Evolutionary conservation across 2,113 vertebrate genomes (phyloP).

Genomic region (Archocentrus centrarchus): DNA sequence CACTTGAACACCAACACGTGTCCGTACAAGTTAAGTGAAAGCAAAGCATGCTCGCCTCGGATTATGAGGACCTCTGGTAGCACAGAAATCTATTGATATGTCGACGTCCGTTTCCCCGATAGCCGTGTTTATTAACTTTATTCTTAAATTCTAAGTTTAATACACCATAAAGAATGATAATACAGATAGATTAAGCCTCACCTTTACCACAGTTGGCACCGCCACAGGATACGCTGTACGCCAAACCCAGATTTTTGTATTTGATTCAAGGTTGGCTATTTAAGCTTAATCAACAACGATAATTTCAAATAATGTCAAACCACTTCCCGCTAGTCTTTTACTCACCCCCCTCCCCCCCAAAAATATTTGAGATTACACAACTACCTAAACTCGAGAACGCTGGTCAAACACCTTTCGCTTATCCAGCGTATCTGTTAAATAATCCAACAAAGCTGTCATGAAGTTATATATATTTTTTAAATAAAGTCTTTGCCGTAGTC

Average conservation of each 20-base stretch:
- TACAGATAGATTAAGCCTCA: neutral
- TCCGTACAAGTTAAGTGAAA: neutral
- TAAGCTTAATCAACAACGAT: neutral
- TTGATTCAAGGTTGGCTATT: neutral
- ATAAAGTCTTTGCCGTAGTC: neutral
- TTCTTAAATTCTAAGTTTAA: neutral
- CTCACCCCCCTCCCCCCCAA: neutral
- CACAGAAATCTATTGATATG: neutral
- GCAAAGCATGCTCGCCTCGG: conserved; percentile 12
- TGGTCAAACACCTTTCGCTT: neutral
- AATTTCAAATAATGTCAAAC: neutral
- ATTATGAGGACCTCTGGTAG: neutral
- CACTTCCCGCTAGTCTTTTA: neutral
- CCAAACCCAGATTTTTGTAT: neutral
- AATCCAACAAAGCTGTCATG: neutral
- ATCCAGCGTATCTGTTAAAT: neutral
- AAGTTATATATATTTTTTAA: neutral
- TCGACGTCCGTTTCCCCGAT: neutral
- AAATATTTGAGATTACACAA: neutral
- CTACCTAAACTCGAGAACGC: neutral
- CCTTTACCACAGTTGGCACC: no score
- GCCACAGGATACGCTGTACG: neutral
- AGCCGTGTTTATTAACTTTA: neutral
- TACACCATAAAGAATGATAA: neutral
- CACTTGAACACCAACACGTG: conserved; percentile 54